These are phyloP conservation scores for Xestia sexstrigata DNA, from an alignment of 2,888 invertebrate genomes.

Conservation along the genomic window DNA sequence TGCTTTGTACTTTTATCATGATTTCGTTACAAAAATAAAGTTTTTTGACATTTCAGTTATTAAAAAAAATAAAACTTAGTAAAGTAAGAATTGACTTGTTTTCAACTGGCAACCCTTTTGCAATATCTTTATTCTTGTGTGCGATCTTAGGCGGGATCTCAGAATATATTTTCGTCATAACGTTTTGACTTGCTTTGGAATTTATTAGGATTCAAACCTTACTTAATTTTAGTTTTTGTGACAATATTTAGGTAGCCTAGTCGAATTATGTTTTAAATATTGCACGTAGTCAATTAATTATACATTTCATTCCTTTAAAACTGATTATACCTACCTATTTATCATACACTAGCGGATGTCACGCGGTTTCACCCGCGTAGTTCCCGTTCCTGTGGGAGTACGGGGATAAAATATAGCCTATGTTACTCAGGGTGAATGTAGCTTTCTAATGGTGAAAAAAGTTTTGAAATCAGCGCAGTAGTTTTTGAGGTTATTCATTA, in stretches of 20 bases:
- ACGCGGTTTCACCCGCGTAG: no score
- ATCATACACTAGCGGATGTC: no score
- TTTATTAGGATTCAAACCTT: background rate
- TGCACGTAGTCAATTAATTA: background rate
- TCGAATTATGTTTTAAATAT: background rate
- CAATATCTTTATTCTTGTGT: background rate
- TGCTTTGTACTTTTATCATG: no score
- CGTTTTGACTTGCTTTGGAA: background rate
- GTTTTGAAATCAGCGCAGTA: no score
- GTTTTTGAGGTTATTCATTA: no score
- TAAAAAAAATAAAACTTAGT: no score
- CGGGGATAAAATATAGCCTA: no score
- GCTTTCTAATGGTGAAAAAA: no score
- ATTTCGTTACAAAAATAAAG: background rate
- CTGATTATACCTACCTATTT: background rate
- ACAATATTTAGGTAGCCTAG: background rate
- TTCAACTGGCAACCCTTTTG: background rate
- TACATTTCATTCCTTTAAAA: background rate
- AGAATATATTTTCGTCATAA: conserved; percentile 5
- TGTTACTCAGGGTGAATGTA: no score
- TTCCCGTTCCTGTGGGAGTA: no score
- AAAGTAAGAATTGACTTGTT: background rate
- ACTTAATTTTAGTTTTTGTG: background rate
- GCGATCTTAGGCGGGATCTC: background rate
- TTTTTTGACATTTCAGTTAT: background rate